Percentiles rank a stretch among this genome's conserved stretches.
Conservation (phyloP, 2,113 vertebrate genomes). For the Lampris megalopsis region DNA sequence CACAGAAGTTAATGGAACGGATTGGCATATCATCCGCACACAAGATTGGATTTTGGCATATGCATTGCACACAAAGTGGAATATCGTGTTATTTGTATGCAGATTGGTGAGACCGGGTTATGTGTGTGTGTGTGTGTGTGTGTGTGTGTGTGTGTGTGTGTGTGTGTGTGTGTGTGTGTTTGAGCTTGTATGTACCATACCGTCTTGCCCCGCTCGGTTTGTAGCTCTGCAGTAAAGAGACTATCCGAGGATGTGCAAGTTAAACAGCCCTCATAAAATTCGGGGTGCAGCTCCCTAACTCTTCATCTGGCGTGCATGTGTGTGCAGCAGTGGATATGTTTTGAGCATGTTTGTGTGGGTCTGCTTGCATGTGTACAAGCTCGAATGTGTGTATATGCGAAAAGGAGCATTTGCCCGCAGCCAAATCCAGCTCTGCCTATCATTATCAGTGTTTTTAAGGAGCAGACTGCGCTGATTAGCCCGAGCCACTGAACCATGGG, state of each 20-base stretch:
- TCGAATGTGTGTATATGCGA: slow-evolving; percentile 23
- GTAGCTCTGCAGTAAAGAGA: neutral
- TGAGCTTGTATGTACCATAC: neutral
- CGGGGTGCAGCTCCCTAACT: neutral
- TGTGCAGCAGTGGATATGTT: too few species aligned
- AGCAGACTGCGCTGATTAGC: slow-evolving; percentile 74
- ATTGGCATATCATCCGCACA: too few species aligned
- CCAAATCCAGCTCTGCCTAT: slow-evolving; percentile 33
- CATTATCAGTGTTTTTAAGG: slow-evolving; percentile 58
- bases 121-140: slow-evolving; percentile 1
- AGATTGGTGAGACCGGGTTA: neutral
- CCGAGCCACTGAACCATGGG: slow-evolving; percentile 64
- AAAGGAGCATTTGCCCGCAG: slow-evolving; percentile 42
- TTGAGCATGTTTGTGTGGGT: too few species aligned
- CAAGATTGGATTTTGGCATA: too few species aligned
- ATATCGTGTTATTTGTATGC: too few species aligned
- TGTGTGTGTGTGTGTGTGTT: slow-evolving; percentile 16
- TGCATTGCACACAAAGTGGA: too few species aligned
- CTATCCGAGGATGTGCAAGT: neutral
- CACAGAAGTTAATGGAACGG: too few species aligned
- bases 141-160: neutral
- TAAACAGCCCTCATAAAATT: slow-evolving; percentile 8
- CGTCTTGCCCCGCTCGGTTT: neutral
- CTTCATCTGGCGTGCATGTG: neutral
- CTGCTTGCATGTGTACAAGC: neutral